A percentile compares a stretch with the other conserved stretches of the same genome.
Conservation (phyloP, 2,113 vertebrate species). For the Cyprinodon brontotheroides region DNA sequence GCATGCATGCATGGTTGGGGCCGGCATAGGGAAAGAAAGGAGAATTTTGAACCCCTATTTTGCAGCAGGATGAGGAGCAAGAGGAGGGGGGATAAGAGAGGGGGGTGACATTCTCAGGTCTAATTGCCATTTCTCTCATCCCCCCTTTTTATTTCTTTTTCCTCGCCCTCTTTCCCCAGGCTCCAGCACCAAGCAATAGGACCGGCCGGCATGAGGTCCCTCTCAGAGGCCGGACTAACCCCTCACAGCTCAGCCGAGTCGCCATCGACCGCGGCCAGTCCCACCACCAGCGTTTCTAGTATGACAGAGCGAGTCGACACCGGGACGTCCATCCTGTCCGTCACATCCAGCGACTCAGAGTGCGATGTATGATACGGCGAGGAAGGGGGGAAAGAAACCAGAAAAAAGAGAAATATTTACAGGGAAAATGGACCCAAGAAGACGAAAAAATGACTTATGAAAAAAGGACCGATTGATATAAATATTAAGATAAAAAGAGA, state of each 20-base stretch:
- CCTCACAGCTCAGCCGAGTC: constrained; percentile 98
- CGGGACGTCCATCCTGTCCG: constrained; percentile 96
- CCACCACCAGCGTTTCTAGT: constrained; percentile 98
- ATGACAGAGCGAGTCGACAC: constrained; percentile 96
- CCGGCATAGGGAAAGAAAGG: constrained; percentile 70
- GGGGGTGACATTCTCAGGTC: constrained; percentile 68
- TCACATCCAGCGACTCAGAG: constrained; percentile 99
- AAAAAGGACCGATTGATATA: constrained; percentile 84
- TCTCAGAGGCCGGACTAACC: constrained; percentile 95
- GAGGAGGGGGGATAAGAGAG: constrained; percentile 28
- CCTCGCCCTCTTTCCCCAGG: constrained; percentile 74
- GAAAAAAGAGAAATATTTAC: constrained; percentile 83
- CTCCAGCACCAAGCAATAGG: constrained; percentile 99
- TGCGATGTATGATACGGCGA: constrained; percentile 97
- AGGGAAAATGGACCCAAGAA: constrained; percentile 84
- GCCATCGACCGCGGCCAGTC: constrained; percentile 96
- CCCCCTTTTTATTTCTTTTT: constrained; percentile 46
- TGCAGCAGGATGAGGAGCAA: constrained; percentile 64
- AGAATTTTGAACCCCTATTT: constrained; percentile 72
- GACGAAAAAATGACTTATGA: constrained; percentile 80
- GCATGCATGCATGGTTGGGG: constrained; percentile 73
- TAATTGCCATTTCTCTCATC: constrained; percentile 74
- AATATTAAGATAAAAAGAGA: constrained; percentile 84
- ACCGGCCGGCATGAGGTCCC: constrained; percentile 95
- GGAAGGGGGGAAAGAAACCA: constrained; percentile 58